A percentile compares a stretch with the other conserved stretches of the same genome.
Conservation (phyloP, 1,140 invertebrate genomes). For the Bradysia coprophila region DNA sequence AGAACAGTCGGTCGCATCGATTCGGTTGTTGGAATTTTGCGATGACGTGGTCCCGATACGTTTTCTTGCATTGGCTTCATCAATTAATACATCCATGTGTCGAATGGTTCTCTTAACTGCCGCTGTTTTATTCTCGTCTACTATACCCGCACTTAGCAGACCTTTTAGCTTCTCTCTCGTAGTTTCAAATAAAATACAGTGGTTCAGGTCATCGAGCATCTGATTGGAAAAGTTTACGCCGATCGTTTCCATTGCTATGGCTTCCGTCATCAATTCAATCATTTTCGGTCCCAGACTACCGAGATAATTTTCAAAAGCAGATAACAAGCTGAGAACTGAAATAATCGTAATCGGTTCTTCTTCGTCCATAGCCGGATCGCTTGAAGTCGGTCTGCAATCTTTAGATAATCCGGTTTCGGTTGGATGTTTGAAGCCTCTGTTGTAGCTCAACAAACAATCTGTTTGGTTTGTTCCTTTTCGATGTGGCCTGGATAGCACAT, state of each 20-base stretch:
- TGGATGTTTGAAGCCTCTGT: too few relatives aligned
- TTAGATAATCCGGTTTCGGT: too few relatives aligned
- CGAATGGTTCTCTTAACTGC: constrained; percentile 28
- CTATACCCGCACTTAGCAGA: constrained; percentile 26
- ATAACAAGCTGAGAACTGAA: constrained; percentile 47
- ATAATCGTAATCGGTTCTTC: constrained; percentile 35
- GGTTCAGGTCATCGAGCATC: constrained; percentile 43
- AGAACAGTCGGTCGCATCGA: too few relatives aligned
- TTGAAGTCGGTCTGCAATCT: too few relatives aligned
- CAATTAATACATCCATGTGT: constrained; percentile 44
- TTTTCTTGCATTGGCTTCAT: too few relatives aligned
- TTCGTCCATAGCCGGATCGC: too few relatives aligned
- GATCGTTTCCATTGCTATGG: constrained; percentile 42
- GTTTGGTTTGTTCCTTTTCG: too few relatives aligned
- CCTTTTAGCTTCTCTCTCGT: constrained; percentile 70
- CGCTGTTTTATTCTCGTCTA: constrained; percentile 14
- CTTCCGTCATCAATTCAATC: constrained; percentile 48
- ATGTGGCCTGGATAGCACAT: too few relatives aligned
- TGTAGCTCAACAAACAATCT: too few relatives aligned
- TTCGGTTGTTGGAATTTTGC: too few relatives aligned
- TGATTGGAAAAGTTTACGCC: constrained; percentile 52
- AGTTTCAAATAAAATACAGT: constrained; percentile 58
- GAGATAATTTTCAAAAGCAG: constrained; percentile 58
- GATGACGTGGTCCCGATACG: too few relatives aligned
- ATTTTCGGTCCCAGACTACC: constrained; percentile 62